Percentiles rank a stretch among this genome's conserved stretches.
Evolutionary conservation across 2,797 vertebrate species (phyloP).

Genomic region (Poecilia wingei): DNA sequence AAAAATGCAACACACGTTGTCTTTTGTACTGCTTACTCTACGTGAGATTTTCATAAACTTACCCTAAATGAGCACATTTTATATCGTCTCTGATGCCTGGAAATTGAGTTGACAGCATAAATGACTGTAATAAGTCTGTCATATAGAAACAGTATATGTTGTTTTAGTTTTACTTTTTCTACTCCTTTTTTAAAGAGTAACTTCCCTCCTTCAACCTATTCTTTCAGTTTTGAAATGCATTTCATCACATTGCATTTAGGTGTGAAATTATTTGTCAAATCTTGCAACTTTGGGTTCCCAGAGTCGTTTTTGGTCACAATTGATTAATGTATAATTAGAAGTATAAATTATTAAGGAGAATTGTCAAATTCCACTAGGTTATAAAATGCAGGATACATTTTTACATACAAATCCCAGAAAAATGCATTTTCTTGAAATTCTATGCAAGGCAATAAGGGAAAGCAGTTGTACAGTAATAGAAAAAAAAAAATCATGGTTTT

Average conservation of each 20-base stretch:
- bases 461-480: not conserved
- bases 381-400: not conserved
- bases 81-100: not conserved
- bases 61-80: not conserved
- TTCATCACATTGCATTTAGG: not conserved
- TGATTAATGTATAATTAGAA: not conserved
- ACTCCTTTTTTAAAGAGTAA: not conserved
- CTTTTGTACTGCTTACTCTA: not conserved
- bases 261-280: not conserved
- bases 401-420: not conserved
- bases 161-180: not conserved
- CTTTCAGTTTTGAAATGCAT: slow-evolving; percentile 3
- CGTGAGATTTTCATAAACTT: not conserved
- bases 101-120: not conserved
- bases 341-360: not conserved
- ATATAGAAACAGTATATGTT: not conserved
- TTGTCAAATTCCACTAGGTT: not conserved
- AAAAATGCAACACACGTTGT: not conserved
- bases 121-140: not conserved
- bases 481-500: not conserved
- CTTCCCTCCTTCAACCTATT: not conserved
- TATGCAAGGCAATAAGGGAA: not conserved
- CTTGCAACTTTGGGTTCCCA: not conserved
- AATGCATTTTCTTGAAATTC: not conserved
- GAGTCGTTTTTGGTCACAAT: not conserved